Base-by-base conservation (phyloP, 2,888 invertebrate genomes). In the Sceliomorpha sp. region DNA sequence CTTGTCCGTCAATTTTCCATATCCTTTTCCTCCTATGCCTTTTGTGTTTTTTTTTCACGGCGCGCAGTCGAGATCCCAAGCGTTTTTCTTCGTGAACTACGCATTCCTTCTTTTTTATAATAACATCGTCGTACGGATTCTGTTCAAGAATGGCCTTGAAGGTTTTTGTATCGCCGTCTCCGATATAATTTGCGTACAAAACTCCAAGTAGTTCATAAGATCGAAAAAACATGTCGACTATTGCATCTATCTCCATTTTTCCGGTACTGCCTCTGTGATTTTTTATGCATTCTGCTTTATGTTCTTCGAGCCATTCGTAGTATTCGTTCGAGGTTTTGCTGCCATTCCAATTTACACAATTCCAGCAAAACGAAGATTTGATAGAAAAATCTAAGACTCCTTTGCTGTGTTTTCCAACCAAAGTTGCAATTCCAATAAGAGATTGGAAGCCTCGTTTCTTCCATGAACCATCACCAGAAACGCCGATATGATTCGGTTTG, bases 1-100 rank as follows among this genome's bases (percentile, higher is more conserved):
- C 29, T 66, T 62, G 15, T 76, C 75, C 3, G 72, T 75, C 13
- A 81, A 55, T 45, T 74, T 71, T 12, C 36, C 62, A 10, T 34
- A 9, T 1, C 67, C 72, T 63, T 55, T 59, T 9, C 71, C 74
- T 36, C 62, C 55, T n/a, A n/a, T n/a, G n/a, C n/a, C n/a, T n/a
- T n/a, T n/a, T n/a, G n/a, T n/a, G n/a, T 42, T 55, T 58, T 26
- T 62, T 56, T 39, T 64, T 32, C 4, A 17, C 39, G 42, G 39
- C 45, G 1, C 50, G 27, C 5, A 51, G 10, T n/a, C 50, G 7
- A 3, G 10, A 12, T 15, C 27, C 31, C 42, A 59, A 44, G 53
- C 40, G 20, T 48, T 68, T 12, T 13, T 24, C 37, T 32, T 36
- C 20, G 60, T 32, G 47, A n/a, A 14, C 51, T 8, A 37, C 37